Conservation (phyloP, 1,140 invertebrate species). For the Drosophila albomicans region DNA sequence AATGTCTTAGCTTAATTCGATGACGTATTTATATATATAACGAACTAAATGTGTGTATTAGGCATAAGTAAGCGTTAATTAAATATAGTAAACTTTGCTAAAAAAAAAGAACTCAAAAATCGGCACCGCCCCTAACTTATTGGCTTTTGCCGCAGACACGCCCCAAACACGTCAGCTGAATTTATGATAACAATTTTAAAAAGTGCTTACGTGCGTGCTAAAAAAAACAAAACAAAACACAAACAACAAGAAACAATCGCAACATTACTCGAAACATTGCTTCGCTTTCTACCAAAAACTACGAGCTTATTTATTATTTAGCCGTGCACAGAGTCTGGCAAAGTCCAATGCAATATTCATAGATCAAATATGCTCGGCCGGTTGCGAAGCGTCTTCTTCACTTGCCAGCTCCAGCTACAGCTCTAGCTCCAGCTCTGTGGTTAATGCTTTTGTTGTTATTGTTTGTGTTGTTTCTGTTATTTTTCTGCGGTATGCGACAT, state of each 20-base stretch:
- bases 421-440: constrained; percentile 10
- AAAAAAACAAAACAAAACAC: constrained; percentile 34
- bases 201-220: constrained; percentile 67
- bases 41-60: constrained; percentile 82
- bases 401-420: constrained; percentile 23
- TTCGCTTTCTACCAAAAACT: constrained; percentile 71
- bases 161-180: constrained; percentile 42
- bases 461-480: constrained; percentile 23
- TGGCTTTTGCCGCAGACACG: constrained; percentile 20
- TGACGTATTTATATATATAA: constrained; percentile 55
- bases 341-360: constrained; percentile 73
- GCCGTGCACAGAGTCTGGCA: constrained; percentile 38
- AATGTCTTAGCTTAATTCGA: constrained; percentile 71
- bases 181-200: constrained; percentile 66
- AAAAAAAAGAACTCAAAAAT: constrained; percentile 18
- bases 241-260: constrained; percentile 8
- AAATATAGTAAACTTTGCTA: constrained; percentile 76
- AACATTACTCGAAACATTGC: constrained; percentile 17
- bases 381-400: constrained; percentile 10
- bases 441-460: constrained; percentile 40
- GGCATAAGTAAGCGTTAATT: constrained; percentile 79
- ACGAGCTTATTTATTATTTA: constrained; percentile 41
- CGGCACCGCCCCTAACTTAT: background rate
- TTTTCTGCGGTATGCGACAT: constrained; percentile 72
- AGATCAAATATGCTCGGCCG: constrained; percentile 50